phyloP scores from a whole-genome alignment of 2,113 vertebrate genomes.

The Pleuronectes platessa region DNA sequence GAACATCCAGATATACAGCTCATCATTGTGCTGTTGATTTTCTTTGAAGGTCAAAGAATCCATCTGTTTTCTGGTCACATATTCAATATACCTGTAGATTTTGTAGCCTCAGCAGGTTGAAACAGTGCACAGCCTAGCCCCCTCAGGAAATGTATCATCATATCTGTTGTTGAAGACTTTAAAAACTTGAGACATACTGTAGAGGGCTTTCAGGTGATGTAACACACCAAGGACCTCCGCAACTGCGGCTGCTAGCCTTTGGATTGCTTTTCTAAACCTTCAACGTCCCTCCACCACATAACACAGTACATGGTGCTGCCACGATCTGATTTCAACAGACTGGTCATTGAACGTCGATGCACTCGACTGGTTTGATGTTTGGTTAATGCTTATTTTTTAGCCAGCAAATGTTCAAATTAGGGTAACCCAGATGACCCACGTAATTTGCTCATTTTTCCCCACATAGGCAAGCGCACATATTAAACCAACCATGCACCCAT shows the following conservation, averaged over 20 bases:
- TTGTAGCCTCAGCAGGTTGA: conserved; percentile 59
- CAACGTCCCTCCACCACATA: not conserved
- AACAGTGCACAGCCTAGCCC: conserved; percentile 29
- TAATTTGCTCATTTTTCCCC: conserved; percentile 14
- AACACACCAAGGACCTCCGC: conserved; percentile 13
- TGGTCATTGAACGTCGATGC: conserved; percentile 17
- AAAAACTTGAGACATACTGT: conserved; percentile 5
- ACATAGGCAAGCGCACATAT: conserved; percentile 6
- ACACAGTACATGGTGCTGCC: not conserved
- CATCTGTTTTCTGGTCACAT: conserved; percentile 75
- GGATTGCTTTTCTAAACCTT: conserved; percentile 11
- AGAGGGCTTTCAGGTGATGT: conserved; percentile 36
- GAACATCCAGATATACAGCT: conserved; percentile 43
- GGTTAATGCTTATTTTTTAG: conserved; percentile 32
- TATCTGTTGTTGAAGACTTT: conserved; percentile 35
- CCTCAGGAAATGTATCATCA: conserved; percentile 62
- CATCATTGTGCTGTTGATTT: conserved; percentile 47
- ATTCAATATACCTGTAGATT: conserved; percentile 62
- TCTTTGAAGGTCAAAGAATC: conserved; percentile 70
- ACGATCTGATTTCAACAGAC: conserved; percentile 4
- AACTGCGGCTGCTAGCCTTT: not conserved
- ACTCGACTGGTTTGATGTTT: conserved; percentile 39
- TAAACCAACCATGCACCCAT: conserved; percentile 25
- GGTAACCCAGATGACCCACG: conserved; percentile 27
- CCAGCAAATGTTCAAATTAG: conserved; percentile 32